Base-by-base conservation (phyloP, 2,888 invertebrate genomes). In the Seira ritae region DNA sequence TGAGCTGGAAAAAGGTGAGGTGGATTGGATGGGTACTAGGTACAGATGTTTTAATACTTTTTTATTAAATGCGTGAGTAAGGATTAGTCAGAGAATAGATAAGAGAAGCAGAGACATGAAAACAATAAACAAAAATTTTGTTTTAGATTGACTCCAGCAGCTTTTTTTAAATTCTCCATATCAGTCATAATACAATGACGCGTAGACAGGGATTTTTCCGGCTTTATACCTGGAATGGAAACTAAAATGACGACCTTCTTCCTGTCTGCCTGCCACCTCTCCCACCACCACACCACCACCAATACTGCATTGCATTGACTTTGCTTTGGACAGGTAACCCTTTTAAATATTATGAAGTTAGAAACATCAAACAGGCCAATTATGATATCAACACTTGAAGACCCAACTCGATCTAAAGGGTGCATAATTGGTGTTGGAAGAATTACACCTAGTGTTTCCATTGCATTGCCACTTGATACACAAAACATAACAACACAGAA, bases 21-120 rank as follows among this genome's bases (percentile, higher is more conserved):
- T 55, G 55, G 17, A 55, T 31, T 31, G 31, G n/a, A n/a, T n/a
- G n/a, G n/a, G n/a, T n/a, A n/a, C n/a, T 6, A 42, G 12, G 15
- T 55, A 55, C 55, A 55, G 55, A 55, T 55, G 55, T 55, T 55
- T 55, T 55, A 55, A 55, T 55, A 55, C 55, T 55, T 55, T 55
- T n/a, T 55, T 3, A 55, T 55, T 55, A 55, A 55, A 55, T 55
- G 55, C 55, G 55, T 55, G 55, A 55, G 55, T 55, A 55, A 12
- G 55, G 55, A 55, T 55, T 55, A 55, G 55, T 55, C 55, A 3
- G 55, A 42, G 42, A 12, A 12, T 12, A 42, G 12, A 12, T n/a
- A n/a, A 12, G 42, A 42, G 12, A 42, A 42, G 12, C 2, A 55
- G 55, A 55, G 55, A 55, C 55, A 55, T 55, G 55, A 55, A 55